Percentiles rank a stretch among this genome's conserved stretches.
phyloP scores from a whole-genome alignment of 2,113 vertebrate genomes.

The human region DNA sequence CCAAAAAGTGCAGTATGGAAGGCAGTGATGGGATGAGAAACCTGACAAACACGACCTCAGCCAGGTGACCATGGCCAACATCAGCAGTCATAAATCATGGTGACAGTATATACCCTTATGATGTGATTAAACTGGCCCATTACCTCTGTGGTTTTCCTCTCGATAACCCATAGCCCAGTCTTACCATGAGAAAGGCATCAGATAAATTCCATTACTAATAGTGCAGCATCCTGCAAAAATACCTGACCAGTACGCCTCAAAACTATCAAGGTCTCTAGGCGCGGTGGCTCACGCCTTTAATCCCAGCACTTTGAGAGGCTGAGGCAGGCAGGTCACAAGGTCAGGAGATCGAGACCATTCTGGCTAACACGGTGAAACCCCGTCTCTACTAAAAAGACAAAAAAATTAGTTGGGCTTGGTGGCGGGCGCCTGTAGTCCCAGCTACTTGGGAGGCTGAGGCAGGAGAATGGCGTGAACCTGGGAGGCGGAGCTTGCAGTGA shows the following conservation, averaged over 20 bases:
- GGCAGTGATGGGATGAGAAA: not conserved
- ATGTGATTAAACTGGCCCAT: not conserved
- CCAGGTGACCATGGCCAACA: too few relatives aligned
- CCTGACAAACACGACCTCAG: not conserved
- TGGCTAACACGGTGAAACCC: too few relatives aligned
- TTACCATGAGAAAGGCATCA: not conserved
- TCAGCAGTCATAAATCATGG: accelerated
- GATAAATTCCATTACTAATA: not conserved
- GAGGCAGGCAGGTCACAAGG: accelerated
- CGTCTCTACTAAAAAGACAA: too few relatives aligned
- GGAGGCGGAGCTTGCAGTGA: too few relatives aligned
- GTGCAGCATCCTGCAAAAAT: not conserved
- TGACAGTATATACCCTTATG: not conserved
- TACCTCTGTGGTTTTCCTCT: not conserved
- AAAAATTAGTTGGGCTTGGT: too few relatives aligned
- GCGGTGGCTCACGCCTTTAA: too few relatives aligned
- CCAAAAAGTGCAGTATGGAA: not conserved
- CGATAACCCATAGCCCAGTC: not conserved
- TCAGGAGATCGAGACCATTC: too few relatives aligned
- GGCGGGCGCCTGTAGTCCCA: too few relatives aligned
- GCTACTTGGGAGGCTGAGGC: too few relatives aligned
- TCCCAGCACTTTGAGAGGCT: too few relatives aligned
- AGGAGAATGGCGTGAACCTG: too few relatives aligned
- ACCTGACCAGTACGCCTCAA: not conserved
- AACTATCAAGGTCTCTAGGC: not conserved